phyloP scores from a whole-genome alignment of 1,140 invertebrate genomes.

The Asobara japonica region DNA sequence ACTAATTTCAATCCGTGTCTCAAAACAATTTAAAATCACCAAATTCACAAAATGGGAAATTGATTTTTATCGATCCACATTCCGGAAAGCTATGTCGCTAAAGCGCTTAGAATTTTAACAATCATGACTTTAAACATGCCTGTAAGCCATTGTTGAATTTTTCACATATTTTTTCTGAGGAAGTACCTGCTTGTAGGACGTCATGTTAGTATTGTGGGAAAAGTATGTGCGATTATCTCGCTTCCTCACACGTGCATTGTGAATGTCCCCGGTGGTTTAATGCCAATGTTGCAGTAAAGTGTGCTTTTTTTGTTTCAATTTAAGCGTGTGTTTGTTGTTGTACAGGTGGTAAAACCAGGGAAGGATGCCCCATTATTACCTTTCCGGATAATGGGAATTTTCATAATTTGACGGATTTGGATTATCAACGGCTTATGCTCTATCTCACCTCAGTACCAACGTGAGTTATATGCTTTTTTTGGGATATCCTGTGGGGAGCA shows the following conservation, averaged over 20 bases:
- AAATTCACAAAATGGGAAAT: too few relatives aligned
- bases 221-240: neutral
- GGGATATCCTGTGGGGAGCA: neutral
- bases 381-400: conserved; percentile 93
- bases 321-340: conserved; percentile 31
- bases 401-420: conserved; percentile 81
- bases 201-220: conserved; percentile 3
- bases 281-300: neutral
- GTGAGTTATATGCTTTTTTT: conserved; percentile 69
- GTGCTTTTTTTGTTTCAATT: neutral
- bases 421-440: conserved; percentile 90
- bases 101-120: too few relatives aligned
- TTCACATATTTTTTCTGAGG: too few relatives aligned
- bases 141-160: too few relatives aligned
- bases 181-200: neutral
- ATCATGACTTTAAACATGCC: too few relatives aligned
- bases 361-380: conserved; percentile 91
- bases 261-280: neutral
- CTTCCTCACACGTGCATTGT: conserved; percentile 6
- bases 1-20: too few relatives aligned
- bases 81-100: too few relatives aligned
- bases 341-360: conserved; percentile 85
- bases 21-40: too few relatives aligned
- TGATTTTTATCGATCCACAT: too few relatives aligned
- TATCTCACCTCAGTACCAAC: conserved; percentile 95